Evolutionary conservation across 2,888 invertebrate genomes (phyloP), one percentile per base, ranked within the genome.

Genomic region (Nysson spinosus): DNA sequence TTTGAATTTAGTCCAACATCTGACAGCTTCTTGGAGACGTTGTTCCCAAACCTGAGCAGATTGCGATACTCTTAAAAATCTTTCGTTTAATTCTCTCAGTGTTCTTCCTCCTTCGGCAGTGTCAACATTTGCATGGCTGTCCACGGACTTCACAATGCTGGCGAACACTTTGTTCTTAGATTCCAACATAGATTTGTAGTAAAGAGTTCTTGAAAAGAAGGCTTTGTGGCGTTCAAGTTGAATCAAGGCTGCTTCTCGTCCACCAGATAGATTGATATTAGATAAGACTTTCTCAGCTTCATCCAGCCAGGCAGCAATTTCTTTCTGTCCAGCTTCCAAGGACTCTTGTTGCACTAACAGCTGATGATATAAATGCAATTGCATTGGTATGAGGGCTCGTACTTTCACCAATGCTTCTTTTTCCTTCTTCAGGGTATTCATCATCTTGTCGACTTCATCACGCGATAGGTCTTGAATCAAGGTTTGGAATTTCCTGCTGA

Each of bases 121-220:
- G 80, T 95, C 94, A 2, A 95, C 91, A 69, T 93, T 93, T 60
- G 92, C 92, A 74, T 93, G 93, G 34, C 91, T 89, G 77, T 94
- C 92, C 0, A 95, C 93, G 0, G 95, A 91, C 81, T 93, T 93
- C 1, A 95, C 91, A 40, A 98, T 94, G 83, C 93, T 96, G 83
- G 94, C 93, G 88, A 96, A 93, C 35, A 97, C 94, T 88, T 97
- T 97, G 87, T 97, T 97, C 88, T 97, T 97, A 85, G 96, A 96
- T 81, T 97, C 97, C 61, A 98, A 86, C 94, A 97, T 96, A 0
- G 96, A 95, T 80, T 95, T 95, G 88, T 97, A 97, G 88, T 97
- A 96, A 0, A 96, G 91, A 0, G 94, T 95, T 57, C 96, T 91
- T 0, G 96, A 94, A 87, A 98, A 97, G 89, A 96, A 96, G 6